phyloP scores from a whole-genome alignment of 1,140 invertebrate species.

The Akabosia matsudoensis region DNA sequence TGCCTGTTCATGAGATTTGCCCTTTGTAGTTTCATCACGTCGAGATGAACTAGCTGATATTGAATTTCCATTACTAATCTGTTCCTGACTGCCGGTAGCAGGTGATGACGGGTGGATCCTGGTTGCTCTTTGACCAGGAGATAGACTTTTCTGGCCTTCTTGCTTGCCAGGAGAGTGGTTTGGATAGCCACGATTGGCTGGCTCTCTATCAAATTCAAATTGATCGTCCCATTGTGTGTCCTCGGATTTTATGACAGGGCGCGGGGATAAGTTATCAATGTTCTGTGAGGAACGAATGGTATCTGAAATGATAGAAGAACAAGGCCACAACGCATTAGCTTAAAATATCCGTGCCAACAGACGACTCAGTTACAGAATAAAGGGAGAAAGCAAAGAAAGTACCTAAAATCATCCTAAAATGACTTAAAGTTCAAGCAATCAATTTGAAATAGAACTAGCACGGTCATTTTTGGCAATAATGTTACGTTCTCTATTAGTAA shows the following conservation, averaged over 20 bases:
- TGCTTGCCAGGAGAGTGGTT: neutral
- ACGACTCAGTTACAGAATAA: too few relatives aligned
- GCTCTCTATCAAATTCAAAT: neutral
- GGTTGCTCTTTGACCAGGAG: neutral
- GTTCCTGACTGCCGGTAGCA: neutral
- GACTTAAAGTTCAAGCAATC: too few relatives aligned
- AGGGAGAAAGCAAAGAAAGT: too few relatives aligned
- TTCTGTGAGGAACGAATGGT: neutral
- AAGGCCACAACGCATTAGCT: too few relatives aligned
- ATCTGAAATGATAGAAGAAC: neutral
- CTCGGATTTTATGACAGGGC: neutral
- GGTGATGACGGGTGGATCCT: neutral
- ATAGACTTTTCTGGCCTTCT: neutral
- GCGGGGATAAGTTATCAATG: neutral
- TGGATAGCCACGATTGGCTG: neutral
- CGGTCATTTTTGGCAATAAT: too few relatives aligned
- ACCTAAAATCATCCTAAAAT: too few relatives aligned
- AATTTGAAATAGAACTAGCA: too few relatives aligned
- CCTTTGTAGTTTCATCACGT: neutral
- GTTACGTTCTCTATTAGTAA: too few relatives aligned
- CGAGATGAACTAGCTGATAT: neutral
- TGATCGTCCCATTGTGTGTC: neutral
- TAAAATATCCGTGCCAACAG: too few relatives aligned
- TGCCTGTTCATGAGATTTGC: neutral
- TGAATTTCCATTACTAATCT: neutral